phyloP scores from a whole-genome alignment of 2,113 vertebrate species.

The Gadus macrocephalus region DNA sequence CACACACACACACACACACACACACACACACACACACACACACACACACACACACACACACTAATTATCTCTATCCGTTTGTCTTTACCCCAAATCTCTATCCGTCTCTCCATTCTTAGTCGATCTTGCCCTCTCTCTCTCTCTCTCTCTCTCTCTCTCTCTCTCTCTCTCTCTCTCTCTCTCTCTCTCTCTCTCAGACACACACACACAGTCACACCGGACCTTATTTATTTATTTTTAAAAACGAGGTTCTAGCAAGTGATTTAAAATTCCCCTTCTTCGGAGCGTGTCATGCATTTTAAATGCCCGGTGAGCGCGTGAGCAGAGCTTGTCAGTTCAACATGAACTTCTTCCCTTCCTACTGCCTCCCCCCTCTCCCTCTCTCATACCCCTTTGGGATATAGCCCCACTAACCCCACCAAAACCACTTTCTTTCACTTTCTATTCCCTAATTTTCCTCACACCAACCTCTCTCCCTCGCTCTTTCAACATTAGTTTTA shows the following conservation, averaged over 20 bases:
- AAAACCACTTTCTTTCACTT: conserved; percentile 34
- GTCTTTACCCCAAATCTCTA: too few species aligned
- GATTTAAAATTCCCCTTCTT: conserved; percentile 72
- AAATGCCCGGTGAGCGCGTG: conserved; percentile 60
- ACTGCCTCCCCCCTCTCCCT: neutral
- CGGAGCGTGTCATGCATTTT: conserved; percentile 70
- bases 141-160: too few species aligned
- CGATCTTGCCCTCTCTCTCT: neutral
- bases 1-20: too few species aligned
- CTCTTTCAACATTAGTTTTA: conserved; percentile 71
- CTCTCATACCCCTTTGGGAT: conserved; percentile 44
- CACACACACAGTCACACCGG: conserved; percentile 47
- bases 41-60: neutral
- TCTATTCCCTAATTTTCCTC: conserved; percentile 46
- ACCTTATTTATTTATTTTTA: conserved; percentile 67
- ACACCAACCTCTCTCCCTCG: conserved; percentile 32
- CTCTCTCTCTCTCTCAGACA: conserved; percentile 36
- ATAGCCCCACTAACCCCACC: conserved; percentile 1
- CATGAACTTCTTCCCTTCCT: conserved; percentile 58
- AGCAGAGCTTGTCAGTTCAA: conserved; percentile 43
- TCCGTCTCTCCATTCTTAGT: neutral
- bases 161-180: too few species aligned
- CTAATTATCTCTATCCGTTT: neutral
- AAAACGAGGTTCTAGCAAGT: conserved; percentile 35
- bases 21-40: too few species aligned